These are phyloP conservation scores for Physocephala rufipes DNA, from an alignment of 2,888 invertebrate species.

Conservation along the genomic window DNA sequence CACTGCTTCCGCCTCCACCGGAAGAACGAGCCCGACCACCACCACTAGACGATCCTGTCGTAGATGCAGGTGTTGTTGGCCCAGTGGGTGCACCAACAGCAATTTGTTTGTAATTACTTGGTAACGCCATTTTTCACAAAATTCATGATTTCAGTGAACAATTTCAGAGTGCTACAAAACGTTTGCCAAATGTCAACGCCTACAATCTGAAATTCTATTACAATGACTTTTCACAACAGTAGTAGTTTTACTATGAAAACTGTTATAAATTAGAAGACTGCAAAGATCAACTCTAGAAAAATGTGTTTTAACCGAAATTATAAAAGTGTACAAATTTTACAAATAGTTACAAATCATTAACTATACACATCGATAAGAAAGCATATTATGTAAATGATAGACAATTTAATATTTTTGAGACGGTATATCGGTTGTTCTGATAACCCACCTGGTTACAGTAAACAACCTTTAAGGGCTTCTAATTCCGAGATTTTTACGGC, in stretches of 20 bases:
- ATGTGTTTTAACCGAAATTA: no score
- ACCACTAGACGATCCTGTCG: constrained; percentile 58
- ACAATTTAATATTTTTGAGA: no score
- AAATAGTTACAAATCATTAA: no score
- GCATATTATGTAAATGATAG: no score
- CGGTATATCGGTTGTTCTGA: no score
- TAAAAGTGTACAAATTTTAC: no score
- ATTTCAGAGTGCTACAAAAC: constrained; percentile 16
- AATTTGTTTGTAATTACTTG: constrained; percentile 85
- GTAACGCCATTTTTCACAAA: constrained; percentile 76
- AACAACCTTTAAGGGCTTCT: no score
- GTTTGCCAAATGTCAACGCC: constrained; percentile 14
- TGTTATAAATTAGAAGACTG: neutral
- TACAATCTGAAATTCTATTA: constrained; percentile 41
- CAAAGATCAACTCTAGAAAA: no score
- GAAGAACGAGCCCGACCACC: constrained; percentile 62
- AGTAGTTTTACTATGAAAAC: constrained; percentile 1
- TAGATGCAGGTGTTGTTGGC: constrained; percentile 53
- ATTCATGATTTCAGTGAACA: neutral
- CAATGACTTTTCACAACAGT: constrained; percentile 16
- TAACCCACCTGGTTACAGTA: no score
- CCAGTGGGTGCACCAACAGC: constrained; percentile 75
- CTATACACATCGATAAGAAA: no score
- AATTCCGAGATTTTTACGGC: no score
- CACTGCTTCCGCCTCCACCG: constrained; percentile 58